Evolutionary conservation across 2,113 vertebrate genomes (phyloP), one percentile per base, ranked within the genome.

Genomic region (Cololabis saira): DNA sequence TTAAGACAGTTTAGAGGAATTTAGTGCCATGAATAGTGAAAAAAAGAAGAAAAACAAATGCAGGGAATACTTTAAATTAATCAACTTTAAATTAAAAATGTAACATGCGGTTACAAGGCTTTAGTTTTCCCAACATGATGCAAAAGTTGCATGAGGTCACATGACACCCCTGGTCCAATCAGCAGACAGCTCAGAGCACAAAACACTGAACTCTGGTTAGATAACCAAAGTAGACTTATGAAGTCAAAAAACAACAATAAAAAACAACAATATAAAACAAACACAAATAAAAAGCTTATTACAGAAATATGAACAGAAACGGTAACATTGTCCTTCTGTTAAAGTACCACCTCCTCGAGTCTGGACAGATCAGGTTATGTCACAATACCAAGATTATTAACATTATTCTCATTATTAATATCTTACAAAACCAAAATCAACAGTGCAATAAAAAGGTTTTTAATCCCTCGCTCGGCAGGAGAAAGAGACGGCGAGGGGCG

Each of bases 361-460:
- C 82, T 74, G 76, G 53, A 78, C 66, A 76, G 33, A 57, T 66
- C 76, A 56, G 74, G 63, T 85, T 72, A 82, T 80, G 70, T 84
- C 82, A 87, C 88, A 64, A 85, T 53, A 74, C 82, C 59, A 85
- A 76, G 73, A 78, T 87, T 85, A 88, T 90, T 85, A 87, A 88
- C 76, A 89, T 87, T 87, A 83, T 85, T 89, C 70, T 85, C 71
- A 81, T 89, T 61, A 86, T 80, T 85, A 76, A 76, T 89, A 90
- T 90, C 74, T 89, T 91, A 90, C 87, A 90, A 91, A 89, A 89
- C 55, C 74, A 85, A 89, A 88, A 87, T 84, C 53, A 91, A 92
- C 85, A 92, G 90, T 93, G 92, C 92, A 93, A 92, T 90, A 90
- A 89, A 90, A 88, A 82, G 78, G 50, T 84, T 65, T 58, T 52